Percentiles rank a stretch among this genome's conserved stretches.
These are phyloP conservation scores for Drosophila pruinosa DNA, from an alignment of 1,140 invertebrate genomes.

Conservation along the genomic window DNA sequence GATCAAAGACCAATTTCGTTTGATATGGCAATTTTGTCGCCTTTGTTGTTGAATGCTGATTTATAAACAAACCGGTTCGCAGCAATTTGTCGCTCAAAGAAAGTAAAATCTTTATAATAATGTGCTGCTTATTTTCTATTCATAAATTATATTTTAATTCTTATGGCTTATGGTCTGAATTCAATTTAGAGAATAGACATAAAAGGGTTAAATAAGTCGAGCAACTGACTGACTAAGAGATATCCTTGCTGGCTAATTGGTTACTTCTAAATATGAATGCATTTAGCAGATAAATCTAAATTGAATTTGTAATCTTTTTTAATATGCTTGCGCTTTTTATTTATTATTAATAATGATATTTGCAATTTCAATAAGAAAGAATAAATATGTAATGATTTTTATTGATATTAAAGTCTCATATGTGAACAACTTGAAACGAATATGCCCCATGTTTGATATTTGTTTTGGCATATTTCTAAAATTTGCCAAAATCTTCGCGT, in stretches of 20 bases:
- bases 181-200: neutral
- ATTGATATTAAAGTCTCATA: too few relatives aligned
- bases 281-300: too few relatives aligned
- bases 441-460: neutral
- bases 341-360: too few relatives aligned
- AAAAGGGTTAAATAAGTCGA: neutral
- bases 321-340: too few relatives aligned
- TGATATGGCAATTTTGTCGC: conserved; percentile 56
- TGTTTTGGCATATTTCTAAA: neutral
- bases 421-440: neutral
- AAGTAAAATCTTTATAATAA: conserved; percentile 57
- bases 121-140: conserved; percentile 27
- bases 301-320: too few relatives aligned
- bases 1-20: conserved; percentile 56
- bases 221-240: neutral
- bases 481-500: neutral
- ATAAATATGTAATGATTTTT: too few relatives aligned
- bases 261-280: neutral
- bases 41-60: conserved; percentile 45
- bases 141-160: conserved; percentile 46
- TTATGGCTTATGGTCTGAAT: neutral
- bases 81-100: conserved; percentile 53
- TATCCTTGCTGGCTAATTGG: neutral
- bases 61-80: conserved; percentile 66
- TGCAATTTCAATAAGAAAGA: too few relatives aligned